These are phyloP conservation scores for Cactoblastis cactorum DNA, from an alignment of 2,888 invertebrate genomes.

Conservation along the genomic window DNA sequence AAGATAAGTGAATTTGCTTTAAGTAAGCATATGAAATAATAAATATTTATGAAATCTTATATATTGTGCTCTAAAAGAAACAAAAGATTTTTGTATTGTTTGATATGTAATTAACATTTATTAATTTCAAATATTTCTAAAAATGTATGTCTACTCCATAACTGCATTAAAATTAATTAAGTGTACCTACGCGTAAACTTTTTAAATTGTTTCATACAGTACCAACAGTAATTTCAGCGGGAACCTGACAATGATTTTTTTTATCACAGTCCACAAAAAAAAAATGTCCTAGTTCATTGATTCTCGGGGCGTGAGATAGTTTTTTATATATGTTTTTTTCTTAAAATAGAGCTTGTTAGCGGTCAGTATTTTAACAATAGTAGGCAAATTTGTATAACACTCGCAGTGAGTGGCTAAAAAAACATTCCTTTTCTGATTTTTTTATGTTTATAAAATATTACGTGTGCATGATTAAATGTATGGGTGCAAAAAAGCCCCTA, in stretches of 20 bases:
- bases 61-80: too few species aligned
- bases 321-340: constrained; percentile 25
- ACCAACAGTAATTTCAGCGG: background rate
- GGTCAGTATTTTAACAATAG: constrained; percentile 47
- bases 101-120: too few species aligned
- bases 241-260: background rate
- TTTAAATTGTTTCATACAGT: background rate
- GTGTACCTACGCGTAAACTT: background rate
- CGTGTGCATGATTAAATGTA: constrained; percentile 31
- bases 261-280: background rate
- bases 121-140: constrained; percentile 59
- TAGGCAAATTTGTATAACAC: constrained; percentile 51
- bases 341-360: constrained; percentile 48
- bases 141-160: constrained; percentile 40
- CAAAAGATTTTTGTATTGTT: too few species aligned
- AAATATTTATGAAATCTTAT: background rate
- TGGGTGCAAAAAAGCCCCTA: constrained; percentile 19
- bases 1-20: background rate
- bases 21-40: background rate
- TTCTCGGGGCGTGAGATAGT: constrained; percentile 45
- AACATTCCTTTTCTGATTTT: constrained; percentile 37
- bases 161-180: background rate
- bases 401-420: constrained; percentile 44
- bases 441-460: constrained; percentile 16
- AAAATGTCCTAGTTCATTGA: constrained; percentile 19